Evolutionary conservation across 2,113 vertebrate species (phyloP), one percentile per base, ranked within the genome.

Genomic region (Hypanus sabinus): DNA sequence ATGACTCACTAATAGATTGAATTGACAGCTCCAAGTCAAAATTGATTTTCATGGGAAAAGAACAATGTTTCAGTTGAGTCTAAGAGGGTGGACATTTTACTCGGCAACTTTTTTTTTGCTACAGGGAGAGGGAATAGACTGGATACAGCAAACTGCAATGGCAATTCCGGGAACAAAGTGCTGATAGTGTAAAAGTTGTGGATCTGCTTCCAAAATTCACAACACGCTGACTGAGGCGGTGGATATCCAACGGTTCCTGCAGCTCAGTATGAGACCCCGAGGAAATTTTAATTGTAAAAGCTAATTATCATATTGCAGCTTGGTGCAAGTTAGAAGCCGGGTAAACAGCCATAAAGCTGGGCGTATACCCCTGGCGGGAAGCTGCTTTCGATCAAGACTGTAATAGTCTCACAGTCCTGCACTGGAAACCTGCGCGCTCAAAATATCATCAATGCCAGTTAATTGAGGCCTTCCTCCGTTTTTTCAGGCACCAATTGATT

Each of bases 11-110:
- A 93, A 73, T 93, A 55, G 68, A 93, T 73, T 71, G 70, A 71
- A 38, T 92, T 55, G 70, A 93, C 91, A 93, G 91, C 10, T 46
- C 36, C 91, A 24, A 93, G 68, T 93, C 91, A 93, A 93, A 93
- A 93, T 55, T 38, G 90, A 38, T 71, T 92, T 92, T 36, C 33
- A 75, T 27, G 38, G 70, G 70, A 27, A 93, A 93, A 93, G 24
- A 70, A 71, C 38, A 93, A 55, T 24, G 91, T 46, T 93, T 93
- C 22, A 73, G 46, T 24, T 46, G 91, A 73, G 68, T 71, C 30
- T 33, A 30, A 71, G 36, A 93, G 36, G 36, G 24, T 4, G 70
- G 38, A 36, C 33, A 71, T 73, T 71, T 93, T 75, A 46, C 36
- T 33, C 14, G 22, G 68, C 20, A 36, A 93, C 30, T 93, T 93